A percentile compares a stretch with the other conserved stretches of the same genome.
Conservation (phyloP, 2,113 vertebrate species). For the Sinocyclocheilus anshuiensis region DNA sequence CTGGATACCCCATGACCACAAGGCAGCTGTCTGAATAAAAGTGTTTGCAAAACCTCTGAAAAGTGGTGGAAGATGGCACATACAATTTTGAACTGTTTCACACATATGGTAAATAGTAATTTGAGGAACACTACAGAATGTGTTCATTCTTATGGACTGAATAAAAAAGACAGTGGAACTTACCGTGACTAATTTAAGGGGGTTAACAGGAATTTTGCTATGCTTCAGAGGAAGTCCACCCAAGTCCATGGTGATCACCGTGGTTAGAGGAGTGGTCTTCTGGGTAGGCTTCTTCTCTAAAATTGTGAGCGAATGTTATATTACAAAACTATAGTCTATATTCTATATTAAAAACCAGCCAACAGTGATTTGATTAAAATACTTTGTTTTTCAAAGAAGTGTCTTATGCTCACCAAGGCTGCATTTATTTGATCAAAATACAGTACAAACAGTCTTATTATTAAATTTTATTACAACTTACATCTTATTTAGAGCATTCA, state of each 20-base stretch:
- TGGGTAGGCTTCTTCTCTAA: conserved; percentile 56
- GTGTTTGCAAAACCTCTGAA: background rate
- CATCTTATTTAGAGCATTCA: background rate
- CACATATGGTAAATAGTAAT: background rate
- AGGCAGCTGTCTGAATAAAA: background rate
- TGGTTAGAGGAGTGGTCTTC: conserved; percentile 59
- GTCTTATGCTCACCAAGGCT: background rate
- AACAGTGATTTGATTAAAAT: background rate
- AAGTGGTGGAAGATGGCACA: background rate
- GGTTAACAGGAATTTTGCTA: conserved; percentile 70
- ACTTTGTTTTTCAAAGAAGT: background rate
- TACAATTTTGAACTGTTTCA: background rate
- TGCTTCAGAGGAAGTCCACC: conserved; percentile 66
- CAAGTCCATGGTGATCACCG: conserved; percentile 72
- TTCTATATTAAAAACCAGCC: background rate
- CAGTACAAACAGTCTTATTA: background rate
- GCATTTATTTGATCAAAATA: background rate
- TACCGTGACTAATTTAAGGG: conserved; percentile 64
- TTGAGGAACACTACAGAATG: background rate
- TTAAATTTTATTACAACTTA: background rate
- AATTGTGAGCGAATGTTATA: background rate
- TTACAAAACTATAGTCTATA: background rate
- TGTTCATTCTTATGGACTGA: background rate
- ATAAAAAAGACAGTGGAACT: conserved; percentile 5
- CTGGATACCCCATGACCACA: background rate